A percentile compares a stretch with the other conserved stretches of the same genome.
These are phyloP conservation scores for Xiphophorus birchmanni DNA, from an alignment of 2,797 vertebrate genomes.

Conservation along the genomic window DNA sequence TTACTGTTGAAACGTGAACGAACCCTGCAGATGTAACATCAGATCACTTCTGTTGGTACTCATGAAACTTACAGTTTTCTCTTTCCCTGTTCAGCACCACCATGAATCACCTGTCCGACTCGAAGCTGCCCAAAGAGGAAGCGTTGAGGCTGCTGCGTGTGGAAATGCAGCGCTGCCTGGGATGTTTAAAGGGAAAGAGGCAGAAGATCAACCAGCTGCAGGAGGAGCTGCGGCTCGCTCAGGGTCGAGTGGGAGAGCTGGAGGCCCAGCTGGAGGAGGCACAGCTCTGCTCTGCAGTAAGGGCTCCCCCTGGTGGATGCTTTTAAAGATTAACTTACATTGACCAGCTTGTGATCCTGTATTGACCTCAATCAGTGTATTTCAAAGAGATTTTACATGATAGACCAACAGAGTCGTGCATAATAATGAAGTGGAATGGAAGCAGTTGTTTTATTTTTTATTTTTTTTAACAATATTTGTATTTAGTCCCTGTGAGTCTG, in stretches of 20 bases:
- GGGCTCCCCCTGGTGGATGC: conserved; percentile 18
- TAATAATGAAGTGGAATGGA: background rate
- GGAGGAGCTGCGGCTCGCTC: conserved; percentile 77
- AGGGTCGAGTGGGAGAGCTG: conserved; percentile 73
- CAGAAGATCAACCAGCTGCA: conserved; percentile 86
- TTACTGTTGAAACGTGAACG: no score
- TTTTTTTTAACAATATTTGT: background rate
- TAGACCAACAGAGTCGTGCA: background rate
- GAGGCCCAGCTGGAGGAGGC: conserved; percentile 76
- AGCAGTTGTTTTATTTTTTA: background rate
- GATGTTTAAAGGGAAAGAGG: conserved; percentile 88
- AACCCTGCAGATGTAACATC: background rate
- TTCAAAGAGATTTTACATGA: background rate
- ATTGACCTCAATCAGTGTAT: background rate
- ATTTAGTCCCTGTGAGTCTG: background rate
- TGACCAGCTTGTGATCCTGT: background rate
- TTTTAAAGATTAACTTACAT: background rate
- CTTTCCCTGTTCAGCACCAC: conserved; percentile 37
- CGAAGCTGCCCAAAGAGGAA: conserved; percentile 85
- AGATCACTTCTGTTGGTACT: background rate
- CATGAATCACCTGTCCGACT: conserved; percentile 70
- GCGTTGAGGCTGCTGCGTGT: conserved; percentile 81
- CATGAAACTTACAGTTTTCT: background rate
- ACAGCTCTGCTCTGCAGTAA: conserved; percentile 77
- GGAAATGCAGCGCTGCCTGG: conserved; percentile 89